Conservation (phyloP, 2,888 invertebrate species). For the Heliconius aoede region DNA sequence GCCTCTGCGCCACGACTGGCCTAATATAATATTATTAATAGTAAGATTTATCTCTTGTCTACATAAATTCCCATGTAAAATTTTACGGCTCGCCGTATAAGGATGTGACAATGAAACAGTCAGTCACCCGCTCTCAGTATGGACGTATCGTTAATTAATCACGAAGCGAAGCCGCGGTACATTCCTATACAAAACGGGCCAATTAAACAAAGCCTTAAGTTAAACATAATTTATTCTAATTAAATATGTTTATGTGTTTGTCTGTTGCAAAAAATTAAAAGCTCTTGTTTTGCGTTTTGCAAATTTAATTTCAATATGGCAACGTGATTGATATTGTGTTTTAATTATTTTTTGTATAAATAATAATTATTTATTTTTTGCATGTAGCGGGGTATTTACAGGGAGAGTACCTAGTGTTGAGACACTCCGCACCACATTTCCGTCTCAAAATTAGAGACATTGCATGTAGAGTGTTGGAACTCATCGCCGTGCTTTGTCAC, state of each 20-base stretch:
- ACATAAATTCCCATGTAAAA: slow-evolving; percentile 24
- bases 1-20: no score
- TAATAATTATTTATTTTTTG: no score
- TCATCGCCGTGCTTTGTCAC: neutral
- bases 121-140: slow-evolving; percentile 28
- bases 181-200: neutral
- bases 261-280: neutral
- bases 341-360: no score
- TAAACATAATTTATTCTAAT: neutral
- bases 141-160: slow-evolving; percentile 28
- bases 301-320: no score
- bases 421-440: no score
- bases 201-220: neutral
- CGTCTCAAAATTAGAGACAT: neutral
- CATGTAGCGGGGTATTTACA: no score
- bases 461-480: neutral
- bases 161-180: slow-evolving; percentile 12
- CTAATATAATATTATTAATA: no score
- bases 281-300: neutral
- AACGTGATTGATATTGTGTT: no score
- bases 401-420: no score
- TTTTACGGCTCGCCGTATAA: slow-evolving; percentile 21
- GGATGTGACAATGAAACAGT: slow-evolving; percentile 30
- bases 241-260: neutral
- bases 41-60: slow-evolving; percentile 11